Evolutionary conservation across 2,113 vertebrate species (phyloP).

Genomic region (Lepisosteus osseus): DNA sequence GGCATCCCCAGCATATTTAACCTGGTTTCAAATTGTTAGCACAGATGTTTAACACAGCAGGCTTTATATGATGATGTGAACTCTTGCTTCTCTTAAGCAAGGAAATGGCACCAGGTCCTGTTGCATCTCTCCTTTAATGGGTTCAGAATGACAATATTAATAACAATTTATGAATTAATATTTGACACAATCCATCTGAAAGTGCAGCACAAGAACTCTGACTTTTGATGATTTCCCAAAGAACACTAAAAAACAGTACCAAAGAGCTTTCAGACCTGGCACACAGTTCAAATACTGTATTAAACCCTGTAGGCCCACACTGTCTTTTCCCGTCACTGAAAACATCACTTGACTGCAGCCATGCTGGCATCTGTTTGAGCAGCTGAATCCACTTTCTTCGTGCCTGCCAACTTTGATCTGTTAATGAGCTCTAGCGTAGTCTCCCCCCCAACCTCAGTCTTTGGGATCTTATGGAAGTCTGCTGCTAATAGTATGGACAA

Average conservation of each 20-base stretch:
- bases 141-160: not conserved
- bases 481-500: not conserved
- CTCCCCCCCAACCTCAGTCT: not conserved
- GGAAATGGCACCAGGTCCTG: not conserved
- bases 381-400: not conserved
- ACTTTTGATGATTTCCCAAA: not conserved
- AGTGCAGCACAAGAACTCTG: not conserved
- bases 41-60: no score
- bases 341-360: conserved; percentile 9
- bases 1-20: no score
- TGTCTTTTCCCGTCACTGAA: not conserved
- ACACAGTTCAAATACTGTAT: not conserved
- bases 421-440: no score
- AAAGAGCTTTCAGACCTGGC: not conserved
- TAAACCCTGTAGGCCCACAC: not conserved
- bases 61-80: no score
- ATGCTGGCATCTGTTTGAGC: not conserved
- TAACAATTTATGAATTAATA: not conserved
- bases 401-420: not conserved
- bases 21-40: no score
- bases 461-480: not conserved
- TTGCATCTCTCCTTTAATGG: not conserved
- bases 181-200: not conserved
- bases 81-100: no score
- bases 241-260: no score